These are phyloP conservation scores for Orientallactaga bullata DNA, from an alignment of 2,113 vertebrate genomes.

Conservation along the genomic window DNA sequence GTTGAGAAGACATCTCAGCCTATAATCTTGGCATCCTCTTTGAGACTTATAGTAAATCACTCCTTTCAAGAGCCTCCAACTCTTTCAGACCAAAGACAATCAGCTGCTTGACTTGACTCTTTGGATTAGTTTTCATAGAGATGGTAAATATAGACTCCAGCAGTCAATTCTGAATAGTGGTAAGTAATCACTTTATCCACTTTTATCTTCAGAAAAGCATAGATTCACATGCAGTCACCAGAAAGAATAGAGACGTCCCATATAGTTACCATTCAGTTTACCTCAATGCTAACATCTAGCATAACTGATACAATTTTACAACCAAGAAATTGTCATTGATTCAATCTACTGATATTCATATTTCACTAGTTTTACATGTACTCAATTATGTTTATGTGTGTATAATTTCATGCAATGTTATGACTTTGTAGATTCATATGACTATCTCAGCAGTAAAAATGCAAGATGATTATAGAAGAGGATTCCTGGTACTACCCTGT, in stretches of 20 bases:
- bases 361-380: neutral
- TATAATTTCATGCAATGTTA: neutral
- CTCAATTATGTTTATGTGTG: neutral
- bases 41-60: neutral
- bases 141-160: neutral
- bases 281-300: neutral
- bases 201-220: constrained; percentile 6
- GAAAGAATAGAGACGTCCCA: neutral
- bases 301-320: neutral
- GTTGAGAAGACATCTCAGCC: neutral
- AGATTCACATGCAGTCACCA: neutral
- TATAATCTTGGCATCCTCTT: neutral
- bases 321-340: constrained; percentile 2
- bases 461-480: neutral
- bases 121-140: neutral
- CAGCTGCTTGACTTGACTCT: neutral
- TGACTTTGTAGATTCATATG: neutral
- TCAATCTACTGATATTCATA: neutral
- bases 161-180: neutral
- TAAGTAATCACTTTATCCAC: neutral
- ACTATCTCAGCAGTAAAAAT: neutral
- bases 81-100: neutral
- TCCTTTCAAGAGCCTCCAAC: neutral
- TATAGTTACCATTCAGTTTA: neutral
- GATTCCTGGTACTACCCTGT: neutral